Conservation (phyloP, 2,797 vertebrate species). For the Oryzias sinensis region DNA sequence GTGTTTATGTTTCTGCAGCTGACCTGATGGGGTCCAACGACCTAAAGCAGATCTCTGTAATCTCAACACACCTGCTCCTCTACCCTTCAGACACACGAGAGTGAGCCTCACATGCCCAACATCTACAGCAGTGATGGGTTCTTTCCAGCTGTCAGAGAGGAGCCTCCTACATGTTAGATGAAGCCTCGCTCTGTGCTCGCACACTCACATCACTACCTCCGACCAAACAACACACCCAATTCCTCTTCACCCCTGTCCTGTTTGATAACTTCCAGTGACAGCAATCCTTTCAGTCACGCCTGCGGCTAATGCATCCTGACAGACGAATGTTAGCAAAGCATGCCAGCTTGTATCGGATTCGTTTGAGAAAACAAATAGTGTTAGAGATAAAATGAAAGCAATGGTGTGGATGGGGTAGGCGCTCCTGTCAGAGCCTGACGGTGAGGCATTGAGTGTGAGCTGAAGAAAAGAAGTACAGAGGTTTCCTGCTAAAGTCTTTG, state of each 20-base stretch:
- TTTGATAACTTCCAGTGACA: conserved; percentile 32
- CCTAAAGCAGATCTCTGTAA: too few relatives aligned
- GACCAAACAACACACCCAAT: conserved; percentile 9
- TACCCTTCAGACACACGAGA: conserved; percentile 7
- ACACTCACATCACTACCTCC: conserved; percentile 13
- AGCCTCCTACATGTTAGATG: conserved; percentile 12
- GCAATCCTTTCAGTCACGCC: conserved; percentile 29
- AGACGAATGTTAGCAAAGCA: conserved; percentile 26
- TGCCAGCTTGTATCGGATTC: conserved; percentile 20
- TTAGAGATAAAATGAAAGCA: conserved; percentile 19
- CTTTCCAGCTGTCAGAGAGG: conserved; percentile 3
- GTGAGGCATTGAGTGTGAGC: conserved; percentile 29
- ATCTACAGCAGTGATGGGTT: conserved; percentile 9
- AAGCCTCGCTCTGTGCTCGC: conserved; percentile 7
- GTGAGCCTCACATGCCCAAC: background rate
- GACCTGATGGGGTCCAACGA: too few relatives aligned
- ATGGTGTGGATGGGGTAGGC: background rate
- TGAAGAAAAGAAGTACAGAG: conserved; percentile 7
- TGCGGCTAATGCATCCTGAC: conserved; percentile 23
- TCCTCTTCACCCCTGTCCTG: conserved; percentile 10
- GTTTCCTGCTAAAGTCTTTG: conserved; percentile 5
- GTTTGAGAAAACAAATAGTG: conserved; percentile 37
- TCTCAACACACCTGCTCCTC: conserved; percentile 9
- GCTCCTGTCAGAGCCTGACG: conserved; percentile 13
- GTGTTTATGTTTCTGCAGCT: background rate